Percentiles rank a stretch among this genome's conserved stretches.
Evolutionary conservation across 2,888 invertebrate genomes (phyloP).

Genomic region (Orchesellides sinensis): DNA sequence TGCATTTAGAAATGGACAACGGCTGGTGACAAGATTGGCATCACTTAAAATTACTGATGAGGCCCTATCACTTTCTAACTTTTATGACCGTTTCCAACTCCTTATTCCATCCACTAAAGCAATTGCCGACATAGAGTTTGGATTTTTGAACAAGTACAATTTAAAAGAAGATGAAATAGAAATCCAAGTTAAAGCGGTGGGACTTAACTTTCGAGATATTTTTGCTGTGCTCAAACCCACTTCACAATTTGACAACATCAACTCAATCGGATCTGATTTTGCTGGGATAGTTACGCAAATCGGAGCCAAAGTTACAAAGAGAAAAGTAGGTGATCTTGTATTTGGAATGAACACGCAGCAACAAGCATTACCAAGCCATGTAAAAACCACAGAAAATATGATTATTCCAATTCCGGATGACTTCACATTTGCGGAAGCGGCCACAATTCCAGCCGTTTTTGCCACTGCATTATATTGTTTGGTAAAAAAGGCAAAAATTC

Average conservation of each 20-base stretch:
- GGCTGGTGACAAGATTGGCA: slow-evolving; percentile 18
- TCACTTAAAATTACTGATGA: slow-evolving; percentile 21
- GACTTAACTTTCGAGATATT: slow-evolving; percentile 59
- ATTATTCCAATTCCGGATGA: slow-evolving; percentile 20
- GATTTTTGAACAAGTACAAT: not conserved
- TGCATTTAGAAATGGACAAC: slow-evolving; percentile 27
- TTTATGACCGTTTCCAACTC: slow-evolving; percentile 18
- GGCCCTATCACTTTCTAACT: not conserved
- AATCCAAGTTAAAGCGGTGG: slow-evolving; percentile 33
- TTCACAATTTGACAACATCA: slow-evolving; percentile 42
- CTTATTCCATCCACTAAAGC: slow-evolving; percentile 42
- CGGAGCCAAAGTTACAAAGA: slow-evolving; percentile 33
- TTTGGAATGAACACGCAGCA: slow-evolving; percentile 50
- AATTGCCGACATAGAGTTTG: slow-evolving; percentile 47
- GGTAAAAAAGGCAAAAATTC: slow-evolving; percentile 29
- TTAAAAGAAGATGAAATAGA: slow-evolving; percentile 45
- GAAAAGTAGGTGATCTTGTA: slow-evolving; percentile 51
- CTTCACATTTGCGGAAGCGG: slow-evolving; percentile 36
- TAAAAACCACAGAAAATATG: slow-evolving; percentile 15
- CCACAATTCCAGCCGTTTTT: slow-evolving; percentile 32
- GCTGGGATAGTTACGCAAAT: slow-evolving; percentile 43
- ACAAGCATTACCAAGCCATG: slow-evolving; percentile 57
- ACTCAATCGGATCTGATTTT: slow-evolving; percentile 61
- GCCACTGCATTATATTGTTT: slow-evolving; percentile 45
- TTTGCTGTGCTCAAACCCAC: slow-evolving; percentile 57